Evolutionary conservation across 2,797 vertebrate species (phyloP).

Genomic region (Chaenodraco wilsoni): DNA sequence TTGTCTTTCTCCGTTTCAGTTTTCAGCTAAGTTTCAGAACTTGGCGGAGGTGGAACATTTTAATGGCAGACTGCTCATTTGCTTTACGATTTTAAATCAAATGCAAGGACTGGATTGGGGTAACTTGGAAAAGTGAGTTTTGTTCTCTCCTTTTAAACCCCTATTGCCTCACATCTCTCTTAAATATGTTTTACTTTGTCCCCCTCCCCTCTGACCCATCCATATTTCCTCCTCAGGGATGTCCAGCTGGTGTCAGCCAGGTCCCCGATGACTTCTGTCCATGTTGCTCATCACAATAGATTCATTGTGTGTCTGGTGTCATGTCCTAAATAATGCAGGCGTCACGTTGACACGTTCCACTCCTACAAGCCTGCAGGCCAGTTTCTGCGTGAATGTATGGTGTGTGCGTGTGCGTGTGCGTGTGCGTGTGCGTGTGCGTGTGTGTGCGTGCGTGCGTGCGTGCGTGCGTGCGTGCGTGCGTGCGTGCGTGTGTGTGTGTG

Average conservation of each 20-base stretch:
- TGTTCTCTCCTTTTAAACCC: not conserved
- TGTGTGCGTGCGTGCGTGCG: constrained; percentile 27
- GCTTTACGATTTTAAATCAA: not conserved
- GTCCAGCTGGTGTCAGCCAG: constrained; percentile 44
- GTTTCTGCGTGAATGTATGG: constrained; percentile 40
- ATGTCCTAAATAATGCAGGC: constrained; percentile 82
- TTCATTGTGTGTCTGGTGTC: constrained; percentile 67
- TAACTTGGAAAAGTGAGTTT: not conserved
- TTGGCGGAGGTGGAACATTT: not conserved
- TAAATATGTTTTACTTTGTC: not conserved
- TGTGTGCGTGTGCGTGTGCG: constrained; percentile 39
- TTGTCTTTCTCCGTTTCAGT: constrained; percentile 9
- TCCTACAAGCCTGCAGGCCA: constrained; percentile 51
- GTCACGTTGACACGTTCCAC: constrained; percentile 58
- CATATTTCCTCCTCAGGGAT: constrained; percentile 32
- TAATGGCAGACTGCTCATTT: not conserved
- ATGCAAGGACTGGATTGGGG: not conserved
- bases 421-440: constrained; percentile 38
- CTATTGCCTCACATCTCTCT: not conserved
- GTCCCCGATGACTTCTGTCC: constrained; percentile 48
- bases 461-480: constrained; percentile 21
- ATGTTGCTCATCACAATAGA: constrained; percentile 76
- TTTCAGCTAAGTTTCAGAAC: not conserved
- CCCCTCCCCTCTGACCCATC: constrained; percentile 3
- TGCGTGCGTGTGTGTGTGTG: constrained; percentile 27